These are phyloP conservation scores for Monochamus saltuarius DNA, from an alignment of 1,140 invertebrate genomes.

Conservation along the genomic window DNA sequence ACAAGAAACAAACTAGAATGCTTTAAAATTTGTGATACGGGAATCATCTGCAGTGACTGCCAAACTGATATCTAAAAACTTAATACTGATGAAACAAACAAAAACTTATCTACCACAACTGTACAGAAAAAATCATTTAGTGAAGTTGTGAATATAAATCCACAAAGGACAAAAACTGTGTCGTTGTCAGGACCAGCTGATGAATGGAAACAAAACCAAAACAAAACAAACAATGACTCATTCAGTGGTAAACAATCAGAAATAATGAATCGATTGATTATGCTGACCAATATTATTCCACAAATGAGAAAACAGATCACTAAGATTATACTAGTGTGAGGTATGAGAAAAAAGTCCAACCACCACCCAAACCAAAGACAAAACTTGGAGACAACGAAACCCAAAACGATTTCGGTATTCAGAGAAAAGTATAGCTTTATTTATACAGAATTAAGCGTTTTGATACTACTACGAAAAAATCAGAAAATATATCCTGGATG, in stretches of 20 bases:
- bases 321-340: conserved; percentile 6
- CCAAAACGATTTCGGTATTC: conserved; percentile 12
- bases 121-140: conserved; percentile 6
- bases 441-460: conserved; percentile 1
- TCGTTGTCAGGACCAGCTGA: too few species aligned
- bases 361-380: conserved; percentile 9
- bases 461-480: too few species aligned
- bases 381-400: conserved; percentile 9
- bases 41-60: too few species aligned
- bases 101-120: background rate
- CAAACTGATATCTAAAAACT: too few species aligned
- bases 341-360: conserved; percentile 10
- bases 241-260: background rate
- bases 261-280: conserved; percentile 10
- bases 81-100: too few species aligned
- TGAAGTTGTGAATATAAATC: conserved; percentile 8
- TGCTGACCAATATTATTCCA: background rate
- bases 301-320: conserved; percentile 11
- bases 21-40: too few species aligned
- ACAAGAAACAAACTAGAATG: too few species aligned
- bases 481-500: too few species aligned
- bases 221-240: conserved; percentile 9
- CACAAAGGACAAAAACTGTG: background rate
- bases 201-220: conserved; percentile 1
- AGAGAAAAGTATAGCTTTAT: too few species aligned